Conservation (phyloP, 35 echinoderm and acorn worm species). For the Lytechinus pictus region DNA sequence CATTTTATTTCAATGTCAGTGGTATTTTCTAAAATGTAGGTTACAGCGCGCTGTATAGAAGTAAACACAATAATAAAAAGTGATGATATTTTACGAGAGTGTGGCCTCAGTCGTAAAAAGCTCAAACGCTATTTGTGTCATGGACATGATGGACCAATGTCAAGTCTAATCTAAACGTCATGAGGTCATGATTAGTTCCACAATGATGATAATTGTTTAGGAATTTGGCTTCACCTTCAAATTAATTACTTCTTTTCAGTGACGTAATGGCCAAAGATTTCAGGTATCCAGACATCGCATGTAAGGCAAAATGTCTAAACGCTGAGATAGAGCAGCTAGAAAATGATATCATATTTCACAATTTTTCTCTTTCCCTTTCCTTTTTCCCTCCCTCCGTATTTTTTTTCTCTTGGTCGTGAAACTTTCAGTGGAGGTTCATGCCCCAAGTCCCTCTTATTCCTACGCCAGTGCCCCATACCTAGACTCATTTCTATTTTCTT, state of each 20-base stretch:
- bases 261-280: too few species aligned
- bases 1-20: background rate
- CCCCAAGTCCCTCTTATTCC: background rate
- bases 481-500: too few species aligned
- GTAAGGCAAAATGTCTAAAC: too few species aligned
- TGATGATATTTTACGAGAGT: background rate
- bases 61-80: background rate
- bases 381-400: background rate
- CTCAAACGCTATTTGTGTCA: background rate
- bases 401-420: background rate
- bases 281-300: too few species aligned
- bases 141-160: too few species aligned
- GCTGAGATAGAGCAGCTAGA: too few species aligned
- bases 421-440: too few species aligned
- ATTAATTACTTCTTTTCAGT: too few species aligned
- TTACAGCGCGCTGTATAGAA: background rate
- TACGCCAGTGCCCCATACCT: background rate
- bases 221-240: background rate
- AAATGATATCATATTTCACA: background rate
- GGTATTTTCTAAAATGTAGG: background rate
- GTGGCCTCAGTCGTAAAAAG: background rate
- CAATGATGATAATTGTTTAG: background rate
- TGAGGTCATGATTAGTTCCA: background rate
- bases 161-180: background rate
- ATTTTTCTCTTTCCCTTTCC: background rate